Evolutionary conservation across 2,888 invertebrate species (phyloP).

Genomic region (Saturnia japonica): DNA sequence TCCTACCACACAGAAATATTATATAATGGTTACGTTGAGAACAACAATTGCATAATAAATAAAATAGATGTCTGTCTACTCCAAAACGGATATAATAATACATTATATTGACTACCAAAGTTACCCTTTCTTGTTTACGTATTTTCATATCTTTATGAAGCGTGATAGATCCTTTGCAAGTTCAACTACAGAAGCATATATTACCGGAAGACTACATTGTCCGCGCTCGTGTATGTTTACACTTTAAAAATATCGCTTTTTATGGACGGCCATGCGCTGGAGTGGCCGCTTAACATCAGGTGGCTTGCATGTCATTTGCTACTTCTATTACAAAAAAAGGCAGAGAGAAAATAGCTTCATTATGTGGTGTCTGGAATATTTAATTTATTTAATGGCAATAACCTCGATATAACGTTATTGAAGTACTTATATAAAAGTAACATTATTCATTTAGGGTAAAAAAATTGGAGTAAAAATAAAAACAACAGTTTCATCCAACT

Average conservation of each 20-base stretch:
- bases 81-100: too few species aligned
- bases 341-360: background rate
- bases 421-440: background rate
- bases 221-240: background rate
- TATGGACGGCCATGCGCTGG: background rate
- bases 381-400: background rate
- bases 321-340: background rate
- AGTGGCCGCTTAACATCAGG: background rate
- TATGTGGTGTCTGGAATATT: background rate
- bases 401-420: background rate
- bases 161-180: background rate
- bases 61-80: too few species aligned
- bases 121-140: background rate
- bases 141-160: background rate
- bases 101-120: too few species aligned
- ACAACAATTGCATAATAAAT: too few species aligned
- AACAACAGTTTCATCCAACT: slow-evolving; percentile 45
- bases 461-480: slow-evolving; percentile 35
- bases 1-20: too few species aligned
- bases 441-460: background rate
- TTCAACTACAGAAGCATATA: background rate
- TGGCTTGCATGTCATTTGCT: background rate
- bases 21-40: too few species aligned
- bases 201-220: background rate
- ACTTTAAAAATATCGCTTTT: background rate